Percentiles rank a stretch among this genome's conserved stretches.
These are phyloP conservation scores for Microvelia longipes DNA, from an alignment of 1,140 invertebrate species.

Conservation along the genomic window DNA sequence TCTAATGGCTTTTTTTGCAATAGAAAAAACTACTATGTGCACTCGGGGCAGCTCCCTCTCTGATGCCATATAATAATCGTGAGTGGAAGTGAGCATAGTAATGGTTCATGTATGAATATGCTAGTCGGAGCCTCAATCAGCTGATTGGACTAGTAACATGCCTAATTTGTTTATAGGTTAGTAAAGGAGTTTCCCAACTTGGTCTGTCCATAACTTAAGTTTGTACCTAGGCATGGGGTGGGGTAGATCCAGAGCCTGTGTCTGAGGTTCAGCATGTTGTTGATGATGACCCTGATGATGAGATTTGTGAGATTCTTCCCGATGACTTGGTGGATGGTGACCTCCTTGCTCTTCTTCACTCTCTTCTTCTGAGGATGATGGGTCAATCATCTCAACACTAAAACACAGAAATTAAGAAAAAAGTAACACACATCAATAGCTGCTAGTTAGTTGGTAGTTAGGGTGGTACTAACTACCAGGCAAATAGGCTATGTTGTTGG, in stretches of 20 bases:
- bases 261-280: slow-evolving; percentile 26
- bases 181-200: not conserved
- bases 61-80: too few species aligned
- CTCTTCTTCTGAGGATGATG: slow-evolving; percentile 75
- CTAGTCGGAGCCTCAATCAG: too few species aligned
- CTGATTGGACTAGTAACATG: not conserved
- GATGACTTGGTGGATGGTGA: slow-evolving; percentile 34
- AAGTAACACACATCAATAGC: too few species aligned
- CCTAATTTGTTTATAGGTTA: not conserved
- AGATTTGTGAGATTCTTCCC: slow-evolving; percentile 26
- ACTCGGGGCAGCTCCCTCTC: too few species aligned
- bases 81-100: too few species aligned
- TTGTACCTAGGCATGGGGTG: slow-evolving; percentile 12
- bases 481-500: too few species aligned
- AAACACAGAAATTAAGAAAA: not conserved
- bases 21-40: too few species aligned
- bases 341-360: slow-evolving; percentile 71
- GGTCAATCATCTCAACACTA: slow-evolving; percentile 84
- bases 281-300: slow-evolving; percentile 13
- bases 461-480: too few species aligned
- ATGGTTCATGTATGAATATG: too few species aligned
- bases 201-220: slow-evolving; percentile 24
- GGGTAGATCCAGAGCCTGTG: slow-evolving; percentile 18
- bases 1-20: too few species aligned
- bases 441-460: too few species aligned